These are phyloP conservation scores for Dendroctonus ponderosae DNA, from an alignment of 1,140 invertebrate genomes.

Conservation along the genomic window DNA sequence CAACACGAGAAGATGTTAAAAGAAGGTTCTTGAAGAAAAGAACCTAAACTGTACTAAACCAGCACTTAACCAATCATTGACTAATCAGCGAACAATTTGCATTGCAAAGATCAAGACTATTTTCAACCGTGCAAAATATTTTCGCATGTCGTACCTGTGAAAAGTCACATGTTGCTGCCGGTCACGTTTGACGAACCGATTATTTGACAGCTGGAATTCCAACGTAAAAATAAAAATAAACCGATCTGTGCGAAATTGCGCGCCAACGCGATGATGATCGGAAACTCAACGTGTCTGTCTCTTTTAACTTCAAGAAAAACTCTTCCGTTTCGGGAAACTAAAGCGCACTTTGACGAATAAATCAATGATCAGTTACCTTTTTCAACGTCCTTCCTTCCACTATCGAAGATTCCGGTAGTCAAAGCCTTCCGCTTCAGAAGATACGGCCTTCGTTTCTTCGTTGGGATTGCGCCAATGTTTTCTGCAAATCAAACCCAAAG, in stretches of 20 bases:
- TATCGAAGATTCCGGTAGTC: constrained; percentile 81
- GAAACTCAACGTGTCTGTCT: too few relatives aligned
- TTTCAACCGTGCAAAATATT: constrained; percentile 27
- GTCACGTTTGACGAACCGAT: constrained; percentile 23
- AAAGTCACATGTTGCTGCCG: constrained; percentile 29
- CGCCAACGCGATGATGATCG: too few relatives aligned
- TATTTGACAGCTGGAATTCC: constrained; percentile 28
- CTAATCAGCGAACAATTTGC: too few relatives aligned
- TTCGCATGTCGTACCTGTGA: constrained; percentile 32
- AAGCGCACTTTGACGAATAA: neutral
- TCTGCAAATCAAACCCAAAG: constrained; percentile 49
- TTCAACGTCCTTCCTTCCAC: constrained; percentile 65
- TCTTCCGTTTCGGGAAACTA: too few relatives aligned
- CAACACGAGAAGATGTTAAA: too few relatives aligned
- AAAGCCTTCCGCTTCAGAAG: constrained; percentile 79
- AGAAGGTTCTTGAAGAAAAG: too few relatives aligned
- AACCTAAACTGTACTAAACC: too few relatives aligned
- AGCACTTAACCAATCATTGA: too few relatives aligned
- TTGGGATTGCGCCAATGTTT: constrained; percentile 50
- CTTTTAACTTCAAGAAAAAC: too few relatives aligned
- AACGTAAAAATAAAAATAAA: constrained; percentile 20
- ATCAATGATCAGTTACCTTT: constrained; percentile 17
- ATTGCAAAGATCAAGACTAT: constrained; percentile 2
- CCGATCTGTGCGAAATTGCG: neutral
- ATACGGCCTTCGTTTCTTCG: constrained; percentile 73